phyloP scores from a whole-genome alignment of 2,888 invertebrate species.

The Fragum sueziense region DNA sequence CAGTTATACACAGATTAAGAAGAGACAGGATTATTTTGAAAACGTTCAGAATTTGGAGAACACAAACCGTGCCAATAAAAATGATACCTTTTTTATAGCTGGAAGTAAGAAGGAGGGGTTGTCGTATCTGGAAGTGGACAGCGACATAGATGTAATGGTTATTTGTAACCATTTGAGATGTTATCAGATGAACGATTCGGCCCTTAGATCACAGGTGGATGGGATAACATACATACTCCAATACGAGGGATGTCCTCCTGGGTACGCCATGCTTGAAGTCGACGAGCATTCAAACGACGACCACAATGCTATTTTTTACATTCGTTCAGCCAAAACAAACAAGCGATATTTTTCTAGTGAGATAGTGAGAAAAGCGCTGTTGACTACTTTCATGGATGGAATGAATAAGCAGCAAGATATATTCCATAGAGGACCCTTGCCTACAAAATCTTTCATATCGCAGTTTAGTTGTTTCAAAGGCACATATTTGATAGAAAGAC shows the following conservation, averaged over 20 bases:
- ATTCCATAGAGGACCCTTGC: not conserved
- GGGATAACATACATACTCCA: not conserved
- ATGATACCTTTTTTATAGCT: not conserved
- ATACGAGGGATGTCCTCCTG: not conserved
- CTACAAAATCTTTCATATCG: not conserved
- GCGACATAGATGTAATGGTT: not conserved
- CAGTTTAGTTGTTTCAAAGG: not conserved
- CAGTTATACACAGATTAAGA: not conserved
- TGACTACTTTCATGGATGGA: not conserved
- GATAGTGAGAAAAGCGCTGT: not conserved
- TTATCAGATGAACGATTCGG: not conserved
- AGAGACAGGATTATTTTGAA: not conserved
- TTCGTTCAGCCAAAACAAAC: not conserved
- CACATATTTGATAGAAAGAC: too few species aligned
- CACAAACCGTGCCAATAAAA: not conserved
- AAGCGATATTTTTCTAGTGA: not conserved
- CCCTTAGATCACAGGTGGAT: not conserved
- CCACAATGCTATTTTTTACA: not conserved
- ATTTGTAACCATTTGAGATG: not conserved
- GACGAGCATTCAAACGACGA: not conserved
- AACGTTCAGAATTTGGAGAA: not conserved
- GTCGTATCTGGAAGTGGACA: not conserved
- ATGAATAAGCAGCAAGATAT: not conserved
- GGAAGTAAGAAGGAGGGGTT: conserved; percentile 13
- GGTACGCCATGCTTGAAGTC: not conserved